A percentile compares a stretch with the other conserved stretches of the same genome.
Conservation (phyloP, 2,888 invertebrate genomes). For the Tenthredo distinguenda region DNA sequence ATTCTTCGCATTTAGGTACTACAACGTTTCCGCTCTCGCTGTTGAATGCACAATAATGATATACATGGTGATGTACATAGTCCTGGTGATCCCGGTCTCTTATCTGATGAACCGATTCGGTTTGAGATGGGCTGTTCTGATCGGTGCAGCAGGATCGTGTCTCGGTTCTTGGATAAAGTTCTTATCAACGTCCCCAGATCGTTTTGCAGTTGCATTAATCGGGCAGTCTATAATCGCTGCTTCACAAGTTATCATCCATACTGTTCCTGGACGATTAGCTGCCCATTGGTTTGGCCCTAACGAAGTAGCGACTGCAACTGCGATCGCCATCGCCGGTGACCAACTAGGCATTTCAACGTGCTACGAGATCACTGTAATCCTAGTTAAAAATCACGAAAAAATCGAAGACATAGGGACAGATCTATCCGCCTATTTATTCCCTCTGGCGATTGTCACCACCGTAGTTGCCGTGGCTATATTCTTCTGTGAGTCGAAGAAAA, state of each 20-base stretch:
- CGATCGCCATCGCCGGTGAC: conserved; percentile 86
- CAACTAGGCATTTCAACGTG: conserved; percentile 85
- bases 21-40: conserved; percentile 69
- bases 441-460: conserved; percentile 77
- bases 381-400: conserved; percentile 76
- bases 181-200: conserved; percentile 5
- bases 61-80: conserved; percentile 83
- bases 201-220: neutral
- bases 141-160: conserved; percentile 80
- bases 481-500: conserved; percentile 68
- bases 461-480: conserved; percentile 80
- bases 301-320: conserved; percentile 82
- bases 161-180: conserved; percentile 79
- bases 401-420: conserved; percentile 76
- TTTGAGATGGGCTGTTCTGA: conserved; percentile 77
- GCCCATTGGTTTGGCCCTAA: conserved; percentile 84
- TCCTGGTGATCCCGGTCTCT: conserved; percentile 82
- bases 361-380: conserved; percentile 83
- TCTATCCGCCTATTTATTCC: conserved; percentile 62
- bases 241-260: conserved; percentile 84
- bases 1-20: conserved; percentile 64
- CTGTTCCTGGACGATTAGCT: conserved; percentile 83
- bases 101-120: conserved; percentile 76
- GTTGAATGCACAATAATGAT: conserved; percentile 84
- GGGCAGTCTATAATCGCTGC: conserved; percentile 81